Percentiles rank a stretch among this genome's conserved stretches.
Conservation (phyloP, 1,140 invertebrate species). For the Tribolium madens region DNA sequence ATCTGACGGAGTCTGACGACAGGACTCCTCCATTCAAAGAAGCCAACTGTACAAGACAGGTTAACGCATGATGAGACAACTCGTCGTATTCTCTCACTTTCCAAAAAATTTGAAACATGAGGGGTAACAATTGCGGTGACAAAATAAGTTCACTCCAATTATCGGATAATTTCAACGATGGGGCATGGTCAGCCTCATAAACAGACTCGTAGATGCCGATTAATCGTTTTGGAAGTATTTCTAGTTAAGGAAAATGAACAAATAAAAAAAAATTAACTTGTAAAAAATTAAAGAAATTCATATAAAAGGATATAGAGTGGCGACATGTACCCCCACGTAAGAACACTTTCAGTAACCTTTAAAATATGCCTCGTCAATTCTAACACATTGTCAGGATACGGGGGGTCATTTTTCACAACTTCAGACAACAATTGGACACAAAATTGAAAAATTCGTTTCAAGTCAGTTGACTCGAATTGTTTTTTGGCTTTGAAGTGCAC, state of each 20-base stretch:
- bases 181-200: slow-evolving; percentile 76
- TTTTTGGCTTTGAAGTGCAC: slow-evolving; percentile 87
- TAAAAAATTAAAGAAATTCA: slow-evolving; percentile 9
- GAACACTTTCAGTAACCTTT: slow-evolving; percentile 59
- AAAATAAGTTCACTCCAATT: slow-evolving; percentile 84
- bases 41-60: slow-evolving; percentile 84
- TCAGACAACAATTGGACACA: slow-evolving; percentile 61
- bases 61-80: slow-evolving; percentile 80
- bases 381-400: slow-evolving; percentile 56
- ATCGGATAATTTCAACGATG: slow-evolving; percentile 72
- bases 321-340: slow-evolving; percentile 63
- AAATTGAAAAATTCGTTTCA: slow-evolving; percentile 81
- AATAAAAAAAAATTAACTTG: neutral
- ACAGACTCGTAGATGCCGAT: slow-evolving; percentile 79
- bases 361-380: slow-evolving; percentile 60
- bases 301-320: slow-evolving; percentile 73
- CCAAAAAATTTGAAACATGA: slow-evolving; percentile 89
- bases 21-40: slow-evolving; percentile 81
- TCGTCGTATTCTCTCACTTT: slow-evolving; percentile 81
- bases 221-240: slow-evolving; percentile 74
- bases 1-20: slow-evolving; percentile 69
- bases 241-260: slow-evolving; percentile 67
- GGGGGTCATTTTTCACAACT: slow-evolving; percentile 62
- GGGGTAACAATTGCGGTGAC: slow-evolving; percentile 76
- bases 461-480: slow-evolving; percentile 83